Conservation (phyloP, 2,888 invertebrate species). For the Melikaiella ostensackeni region DNA sequence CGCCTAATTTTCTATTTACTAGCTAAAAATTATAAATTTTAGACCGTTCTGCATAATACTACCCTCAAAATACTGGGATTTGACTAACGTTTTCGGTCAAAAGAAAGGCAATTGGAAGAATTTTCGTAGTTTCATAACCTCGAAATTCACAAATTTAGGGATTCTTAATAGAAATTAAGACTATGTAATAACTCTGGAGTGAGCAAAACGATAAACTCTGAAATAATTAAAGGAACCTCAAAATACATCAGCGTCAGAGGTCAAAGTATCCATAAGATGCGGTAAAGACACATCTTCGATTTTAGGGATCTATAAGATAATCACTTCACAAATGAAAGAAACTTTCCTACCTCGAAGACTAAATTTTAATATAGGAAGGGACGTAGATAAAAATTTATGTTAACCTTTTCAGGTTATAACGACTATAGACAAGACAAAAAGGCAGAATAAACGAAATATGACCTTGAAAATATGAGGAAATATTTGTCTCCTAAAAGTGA, state of each 20-base stretch:
- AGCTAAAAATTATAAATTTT: conserved; percentile 1
- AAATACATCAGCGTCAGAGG: not conserved
- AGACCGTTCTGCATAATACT: not conserved
- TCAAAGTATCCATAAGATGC: too few relatives aligned
- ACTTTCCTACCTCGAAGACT: not conserved
- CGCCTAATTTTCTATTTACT: conserved; percentile 27
- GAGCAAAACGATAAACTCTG: not conserved
- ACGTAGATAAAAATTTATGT: not conserved
- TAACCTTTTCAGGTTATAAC: too few relatives aligned
- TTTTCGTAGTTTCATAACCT: not conserved
- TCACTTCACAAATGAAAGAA: not conserved
- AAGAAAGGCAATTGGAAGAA: not conserved
- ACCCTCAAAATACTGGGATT: not conserved
- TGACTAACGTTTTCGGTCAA: not conserved
- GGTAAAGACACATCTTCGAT: not conserved
- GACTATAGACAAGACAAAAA: not conserved
- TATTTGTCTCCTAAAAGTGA: not conserved
- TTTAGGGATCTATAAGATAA: not conserved
- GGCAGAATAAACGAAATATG: not conserved
- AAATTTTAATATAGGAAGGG: not conserved
- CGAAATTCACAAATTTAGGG: not conserved
- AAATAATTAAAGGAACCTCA: not conserved
- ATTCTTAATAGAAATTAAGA: not conserved
- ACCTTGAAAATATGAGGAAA: not conserved
- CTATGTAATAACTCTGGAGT: not conserved